A percentile compares a stretch with the other conserved stretches of the same genome.
Evolutionary conservation across 23 tunicate genomes (phyloP).

Genomic region (Ciona savignyi): DNA sequence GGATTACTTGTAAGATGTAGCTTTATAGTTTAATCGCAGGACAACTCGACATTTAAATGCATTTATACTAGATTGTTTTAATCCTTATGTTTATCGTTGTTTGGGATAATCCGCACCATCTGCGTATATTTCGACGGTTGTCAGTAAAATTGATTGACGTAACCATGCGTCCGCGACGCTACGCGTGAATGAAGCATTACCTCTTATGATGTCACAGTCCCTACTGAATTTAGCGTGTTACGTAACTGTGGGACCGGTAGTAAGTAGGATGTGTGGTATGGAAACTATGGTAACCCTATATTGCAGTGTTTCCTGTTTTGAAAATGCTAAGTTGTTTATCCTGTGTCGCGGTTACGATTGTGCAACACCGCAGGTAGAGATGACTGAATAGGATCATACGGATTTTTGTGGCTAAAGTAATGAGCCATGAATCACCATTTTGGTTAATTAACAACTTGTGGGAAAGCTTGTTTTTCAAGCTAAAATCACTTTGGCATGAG

Average conservation of each 20-base stretch:
- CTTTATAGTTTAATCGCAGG: too few relatives aligned
- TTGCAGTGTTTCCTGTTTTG: background rate
- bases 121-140: too few relatives aligned
- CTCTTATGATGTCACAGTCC: background rate
- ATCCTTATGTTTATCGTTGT: too few relatives aligned
- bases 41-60: too few relatives aligned
- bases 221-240: background rate
- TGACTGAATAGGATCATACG: background rate
- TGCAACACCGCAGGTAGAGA: background rate
- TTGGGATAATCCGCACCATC: too few relatives aligned
- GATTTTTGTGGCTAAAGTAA: background rate
- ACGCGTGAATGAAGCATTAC: background rate
- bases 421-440: background rate
- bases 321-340: too few relatives aligned
- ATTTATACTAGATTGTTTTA: too few relatives aligned
- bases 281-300: constrained; percentile 1
- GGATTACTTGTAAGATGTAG: too few relatives aligned
- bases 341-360: too few relatives aligned
- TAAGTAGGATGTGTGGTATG: background rate
- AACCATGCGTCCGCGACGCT: background rate
- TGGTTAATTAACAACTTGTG: background rate
- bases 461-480: background rate
- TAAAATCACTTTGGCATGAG: background rate
- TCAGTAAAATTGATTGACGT: background rate
- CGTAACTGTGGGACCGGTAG: background rate